Conservation (phyloP, 2,797 vertebrate genomes). For the Takifugu ocellatus region DNA sequence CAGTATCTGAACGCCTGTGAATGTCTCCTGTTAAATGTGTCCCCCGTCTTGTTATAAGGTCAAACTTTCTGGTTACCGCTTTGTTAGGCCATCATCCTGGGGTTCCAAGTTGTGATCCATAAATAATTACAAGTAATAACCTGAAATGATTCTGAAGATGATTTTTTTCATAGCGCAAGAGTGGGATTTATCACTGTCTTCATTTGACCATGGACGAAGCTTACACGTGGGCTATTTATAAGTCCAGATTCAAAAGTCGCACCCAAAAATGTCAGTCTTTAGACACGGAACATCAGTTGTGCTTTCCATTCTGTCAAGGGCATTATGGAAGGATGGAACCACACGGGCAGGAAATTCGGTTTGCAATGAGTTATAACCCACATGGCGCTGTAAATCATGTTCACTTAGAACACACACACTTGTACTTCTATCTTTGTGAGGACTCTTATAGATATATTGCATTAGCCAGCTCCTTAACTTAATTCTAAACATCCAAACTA, state of each 20-base stretch:
- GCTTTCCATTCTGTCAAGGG: slow-evolving; percentile 73
- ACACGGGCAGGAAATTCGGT: slow-evolving; percentile 66
- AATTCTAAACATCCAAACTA: too few relatives aligned
- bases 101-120: slow-evolving; percentile 42
- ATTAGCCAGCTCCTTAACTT: too few relatives aligned
- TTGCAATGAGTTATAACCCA: slow-evolving; percentile 72
- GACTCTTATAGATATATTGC: neutral
- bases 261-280: slow-evolving; percentile 67
- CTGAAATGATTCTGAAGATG: slow-evolving; percentile 34
- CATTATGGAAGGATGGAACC: slow-evolving; percentile 67
- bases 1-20: slow-evolving; percentile 18
- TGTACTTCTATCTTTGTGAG: too few relatives aligned
- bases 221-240: slow-evolving; percentile 63
- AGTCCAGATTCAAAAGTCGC: slow-evolving; percentile 54
- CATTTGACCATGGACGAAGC: slow-evolving; percentile 45
- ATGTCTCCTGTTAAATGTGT: slow-evolving; percentile 24
- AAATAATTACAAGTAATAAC: slow-evolving; percentile 43
- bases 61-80: slow-evolving; percentile 20
- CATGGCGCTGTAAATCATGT: slow-evolving; percentile 61
- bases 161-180: slow-evolving; percentile 37
- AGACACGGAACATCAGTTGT: slow-evolving; percentile 67
- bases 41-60: slow-evolving; percentile 29
- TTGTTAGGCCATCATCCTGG: slow-evolving; percentile 23
- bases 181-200: slow-evolving; percentile 43
- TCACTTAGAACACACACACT: slow-evolving; percentile 31